These are phyloP conservation scores for Coranthus polyacanthus DNA, from an alignment of 2,797 vertebrate genomes.

Conservation along the genomic window DNA sequence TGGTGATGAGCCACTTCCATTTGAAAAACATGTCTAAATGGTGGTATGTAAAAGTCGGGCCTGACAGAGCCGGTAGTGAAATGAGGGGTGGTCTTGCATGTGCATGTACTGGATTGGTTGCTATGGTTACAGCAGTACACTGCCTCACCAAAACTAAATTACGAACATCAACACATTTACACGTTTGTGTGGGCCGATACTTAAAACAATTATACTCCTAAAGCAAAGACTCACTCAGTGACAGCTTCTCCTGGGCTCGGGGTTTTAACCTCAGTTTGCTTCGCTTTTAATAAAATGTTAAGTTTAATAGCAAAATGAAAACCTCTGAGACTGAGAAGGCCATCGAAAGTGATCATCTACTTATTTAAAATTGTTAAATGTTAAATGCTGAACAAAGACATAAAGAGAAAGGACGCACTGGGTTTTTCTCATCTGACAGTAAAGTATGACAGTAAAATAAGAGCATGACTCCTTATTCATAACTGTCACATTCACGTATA, in stretches of 20 bases:
- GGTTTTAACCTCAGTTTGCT: background rate
- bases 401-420: background rate
- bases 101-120: conserved; percentile 30
- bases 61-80: conserved; percentile 19
- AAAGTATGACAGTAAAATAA: background rate
- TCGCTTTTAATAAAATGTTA: conserved; percentile 3
- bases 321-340: background rate
- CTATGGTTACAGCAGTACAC: conserved; percentile 46
- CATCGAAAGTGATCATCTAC: background rate
- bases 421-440: background rate
- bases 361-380: background rate
- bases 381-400: background rate
- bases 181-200: conserved; percentile 19
- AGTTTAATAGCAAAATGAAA: background rate
- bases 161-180: conserved; percentile 32
- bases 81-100: conserved; percentile 17
- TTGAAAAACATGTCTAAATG: conserved; percentile 24
- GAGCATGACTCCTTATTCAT: background rate
- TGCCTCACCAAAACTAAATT: conserved; percentile 39
- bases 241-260: background rate
- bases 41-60: background rate
- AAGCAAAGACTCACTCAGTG: conserved; percentile 22
- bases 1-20: background rate
- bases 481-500: background rate
- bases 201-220: conserved; percentile 5